Base-by-base conservation (phyloP, 2,888 invertebrate genomes). In the Ochlodes sylvanus region DNA sequence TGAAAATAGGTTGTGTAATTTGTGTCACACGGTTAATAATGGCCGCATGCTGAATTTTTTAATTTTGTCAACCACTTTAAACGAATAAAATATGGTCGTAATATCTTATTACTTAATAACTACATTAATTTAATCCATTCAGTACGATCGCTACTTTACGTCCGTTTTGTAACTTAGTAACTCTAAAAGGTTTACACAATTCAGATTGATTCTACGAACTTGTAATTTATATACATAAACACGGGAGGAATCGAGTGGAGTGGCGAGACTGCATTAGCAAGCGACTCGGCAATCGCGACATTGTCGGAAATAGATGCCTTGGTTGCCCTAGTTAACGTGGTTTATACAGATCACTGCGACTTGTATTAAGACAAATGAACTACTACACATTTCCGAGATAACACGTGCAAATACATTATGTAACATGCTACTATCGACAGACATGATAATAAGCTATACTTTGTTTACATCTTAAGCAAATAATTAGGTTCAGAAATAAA, bases 231-330 rank as follows among this genome's bases (percentile, higher is more conserved):
- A 60, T 44, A 60, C 5, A 27, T 60, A 60, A 60, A 63, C 54
- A 44, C 32, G 34, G 12, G 34, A 55, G 38, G 41, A 64, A 38
- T 57, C 57, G 41, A 57, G 57, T 47, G 47, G 21, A 57, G 64
- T 57, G 56, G 47, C 44, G 56, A 62, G 38, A 65, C 50, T 56
- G 64, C 56, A 64, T 64, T 65, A 57, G 56, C 55, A 65, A 57
- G 50, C 44, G 57, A 57, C 47, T 65, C 57, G 12, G 50, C 65
- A 65, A 57, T 65, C 65, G 65, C 57, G 57, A 65, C 34, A 50
- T 57, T 50, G 65, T 65, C 65, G 65, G 57, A 65, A 65, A 65
- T 65, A 58, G 50, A 65, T 65, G 65, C 57, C 65, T 50, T 58
- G 50, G 50, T 65, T 65, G 65, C 27, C 65, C 57, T 58, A 65